A percentile compares a stretch with the other conserved stretches of the same genome.
Evolutionary conservation across 2,888 invertebrate genomes (phyloP).

Genomic region (Phragmatobia fuliginosa): DNA sequence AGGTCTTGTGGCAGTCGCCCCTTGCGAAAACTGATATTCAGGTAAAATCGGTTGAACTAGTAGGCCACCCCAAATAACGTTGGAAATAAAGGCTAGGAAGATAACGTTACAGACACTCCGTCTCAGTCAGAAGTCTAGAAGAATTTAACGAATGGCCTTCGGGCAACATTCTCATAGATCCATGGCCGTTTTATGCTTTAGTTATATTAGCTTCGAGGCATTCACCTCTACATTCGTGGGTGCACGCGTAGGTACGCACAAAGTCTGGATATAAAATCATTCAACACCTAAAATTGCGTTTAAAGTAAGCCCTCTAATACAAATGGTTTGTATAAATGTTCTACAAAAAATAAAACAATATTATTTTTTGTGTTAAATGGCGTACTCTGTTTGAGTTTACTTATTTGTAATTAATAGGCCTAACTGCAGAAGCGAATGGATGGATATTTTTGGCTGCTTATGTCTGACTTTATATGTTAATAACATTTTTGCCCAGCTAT

Average conservation of each 20-base stretch:
- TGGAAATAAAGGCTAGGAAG: too few species aligned
- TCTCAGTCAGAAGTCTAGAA: not conserved
- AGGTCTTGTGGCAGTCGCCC: too few species aligned
- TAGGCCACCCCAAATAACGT: too few species aligned
- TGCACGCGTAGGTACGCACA: constrained; percentile 67
- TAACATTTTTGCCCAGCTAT: not conserved
- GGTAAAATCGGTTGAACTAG: too few species aligned
- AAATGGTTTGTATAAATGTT: not conserved
- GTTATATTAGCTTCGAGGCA: constrained; percentile 45
- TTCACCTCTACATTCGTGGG: constrained; percentile 64
- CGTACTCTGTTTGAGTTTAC: not conserved
- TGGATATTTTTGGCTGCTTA: not conserved
- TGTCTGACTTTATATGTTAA: not conserved
- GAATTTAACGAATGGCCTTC: constrained; percentile 23
- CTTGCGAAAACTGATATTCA: too few species aligned
- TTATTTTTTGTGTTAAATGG: not conserved
- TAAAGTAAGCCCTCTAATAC: not conserved
- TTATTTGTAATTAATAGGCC: not conserved
- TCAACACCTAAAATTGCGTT: constrained; percentile 41
- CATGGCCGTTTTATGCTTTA: constrained; percentile 22
- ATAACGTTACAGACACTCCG: not conserved
- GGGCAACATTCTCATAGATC: constrained; percentile 55
- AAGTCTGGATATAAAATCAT: constrained; percentile 63
- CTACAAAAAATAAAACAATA: not conserved
- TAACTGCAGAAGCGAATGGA: not conserved